Evolutionary conservation across 2,113 vertebrate species (phyloP).

Genomic region (Riparia riparia): DNA sequence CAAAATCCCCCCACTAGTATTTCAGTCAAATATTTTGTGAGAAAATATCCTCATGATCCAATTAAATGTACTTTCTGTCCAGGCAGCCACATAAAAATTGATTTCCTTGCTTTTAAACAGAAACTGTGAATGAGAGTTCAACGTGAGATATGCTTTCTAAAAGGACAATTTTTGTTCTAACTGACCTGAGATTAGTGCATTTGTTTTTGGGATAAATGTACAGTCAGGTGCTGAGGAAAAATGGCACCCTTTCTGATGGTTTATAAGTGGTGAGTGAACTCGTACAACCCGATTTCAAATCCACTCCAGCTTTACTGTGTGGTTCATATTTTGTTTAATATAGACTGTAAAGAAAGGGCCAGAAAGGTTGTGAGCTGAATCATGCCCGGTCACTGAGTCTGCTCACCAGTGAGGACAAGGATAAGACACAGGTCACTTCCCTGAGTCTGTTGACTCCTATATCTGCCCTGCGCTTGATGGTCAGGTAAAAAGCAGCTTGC

Average conservation of each 20-base stretch:
- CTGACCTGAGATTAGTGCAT: background rate
- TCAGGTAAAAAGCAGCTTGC: background rate
- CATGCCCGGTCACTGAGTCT: background rate
- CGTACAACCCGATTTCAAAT: background rate
- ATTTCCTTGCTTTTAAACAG: background rate
- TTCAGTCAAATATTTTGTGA: background rate
- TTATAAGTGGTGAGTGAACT: slow-evolving; percentile 10
- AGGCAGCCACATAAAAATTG: background rate
- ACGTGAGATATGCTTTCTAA: slow-evolving; percentile 1
- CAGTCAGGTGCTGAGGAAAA: background rate
- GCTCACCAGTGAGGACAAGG: background rate
- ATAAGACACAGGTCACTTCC: background rate
- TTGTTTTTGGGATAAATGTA: slow-evolving; percentile 29
- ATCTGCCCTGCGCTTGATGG: background rate
- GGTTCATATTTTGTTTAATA: background rate
- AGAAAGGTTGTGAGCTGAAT: background rate
- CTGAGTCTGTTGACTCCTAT: background rate
- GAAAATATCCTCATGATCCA: background rate
- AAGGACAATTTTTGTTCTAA: slow-evolving; percentile 29
- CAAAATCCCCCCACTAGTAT: background rate
- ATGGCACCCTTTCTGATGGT: background rate
- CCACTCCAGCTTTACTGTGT: background rate
- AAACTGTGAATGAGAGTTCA: background rate
- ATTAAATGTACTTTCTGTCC: background rate
- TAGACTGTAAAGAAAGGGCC: background rate